Percentiles rank a stretch among this genome's conserved stretches.
phyloP scores from a whole-genome alignment of 2,888 invertebrate genomes.

The Mongoloraphidia duomilia region DNA sequence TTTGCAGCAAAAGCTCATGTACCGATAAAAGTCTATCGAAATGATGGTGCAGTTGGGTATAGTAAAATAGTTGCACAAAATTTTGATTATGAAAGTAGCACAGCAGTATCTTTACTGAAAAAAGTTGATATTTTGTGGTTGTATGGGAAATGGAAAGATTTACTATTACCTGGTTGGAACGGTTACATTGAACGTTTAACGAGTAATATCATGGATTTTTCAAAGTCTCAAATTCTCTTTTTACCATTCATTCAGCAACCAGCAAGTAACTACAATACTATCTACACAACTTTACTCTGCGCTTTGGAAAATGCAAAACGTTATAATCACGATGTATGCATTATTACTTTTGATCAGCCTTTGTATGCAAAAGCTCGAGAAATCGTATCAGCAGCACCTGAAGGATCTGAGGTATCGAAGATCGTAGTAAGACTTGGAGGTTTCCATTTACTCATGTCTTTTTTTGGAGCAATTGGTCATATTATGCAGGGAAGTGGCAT shows the following conservation, averaged over 20 bases:
- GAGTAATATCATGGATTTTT: constrained; percentile 11
- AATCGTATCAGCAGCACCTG: constrained; percentile 15
- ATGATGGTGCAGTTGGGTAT: constrained; percentile 17
- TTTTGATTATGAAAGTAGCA: no score
- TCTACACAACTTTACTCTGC: constrained; percentile 13
- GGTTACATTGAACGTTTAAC: constrained; percentile 14
- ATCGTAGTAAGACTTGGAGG: constrained; percentile 19
- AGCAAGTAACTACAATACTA: constrained; percentile 13
- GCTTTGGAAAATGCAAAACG: constrained; percentile 13
- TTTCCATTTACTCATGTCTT: constrained; percentile 24
- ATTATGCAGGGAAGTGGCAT: constrained; percentile 27
- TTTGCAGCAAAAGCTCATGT: constrained; percentile 19
- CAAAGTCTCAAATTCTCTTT: constrained; percentile 10
- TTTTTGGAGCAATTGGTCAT: constrained; percentile 23
- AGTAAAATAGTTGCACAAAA: constrained; percentile 15
- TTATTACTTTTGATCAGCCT: constrained; percentile 20
- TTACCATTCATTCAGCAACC: constrained; percentile 10
- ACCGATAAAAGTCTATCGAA: constrained; percentile 19
- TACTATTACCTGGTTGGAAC: constrained; percentile 18
- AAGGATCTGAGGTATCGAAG: constrained; percentile 21
- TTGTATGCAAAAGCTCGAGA: no score
- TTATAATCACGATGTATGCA: constrained; percentile 12
- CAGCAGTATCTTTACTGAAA: constrained; percentile 12
- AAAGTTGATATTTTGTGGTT: constrained; percentile 18
- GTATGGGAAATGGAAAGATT: constrained; percentile 19